Conservation (phyloP, 1,140 invertebrate genomes). For the Cotesia vestalis region DNA sequence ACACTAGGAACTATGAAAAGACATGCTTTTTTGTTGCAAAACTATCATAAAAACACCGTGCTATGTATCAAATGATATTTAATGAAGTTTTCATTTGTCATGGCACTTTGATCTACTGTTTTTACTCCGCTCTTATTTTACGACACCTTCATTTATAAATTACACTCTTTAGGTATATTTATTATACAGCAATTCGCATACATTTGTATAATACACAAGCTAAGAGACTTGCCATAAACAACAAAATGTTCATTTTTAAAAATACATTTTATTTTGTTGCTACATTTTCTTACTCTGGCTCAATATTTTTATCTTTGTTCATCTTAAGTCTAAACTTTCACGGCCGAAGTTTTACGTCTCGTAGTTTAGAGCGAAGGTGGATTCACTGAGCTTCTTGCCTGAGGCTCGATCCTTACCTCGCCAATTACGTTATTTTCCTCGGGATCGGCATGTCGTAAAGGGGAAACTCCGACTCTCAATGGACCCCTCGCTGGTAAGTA, state of each 20-base stretch:
- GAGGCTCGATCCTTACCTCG: background rate
- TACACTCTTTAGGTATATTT: slow-evolving; percentile 1
- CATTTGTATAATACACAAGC: no score
- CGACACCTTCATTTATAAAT: background rate
- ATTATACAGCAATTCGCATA: background rate
- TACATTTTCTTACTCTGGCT: no score
- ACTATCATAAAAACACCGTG: slow-evolving; percentile 12
- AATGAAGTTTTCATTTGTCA: slow-evolving; percentile 31
- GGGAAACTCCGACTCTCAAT: background rate
- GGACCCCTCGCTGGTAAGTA: background rate
- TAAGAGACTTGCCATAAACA: no score
- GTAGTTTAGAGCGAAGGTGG: background rate
- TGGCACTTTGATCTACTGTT: slow-evolving; percentile 14
- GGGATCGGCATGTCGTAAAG: slow-evolving; percentile 15
- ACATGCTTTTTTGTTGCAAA: slow-evolving; percentile 18
- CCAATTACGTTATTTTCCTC: slow-evolving; percentile 24
- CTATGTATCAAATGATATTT: slow-evolving; percentile 24
- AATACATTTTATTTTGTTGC: no score
- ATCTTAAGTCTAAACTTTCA: background rate
- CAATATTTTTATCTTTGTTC: background rate
- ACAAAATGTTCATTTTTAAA: no score
- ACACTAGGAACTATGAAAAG: slow-evolving; percentile 30
- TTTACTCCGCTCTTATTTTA: slow-evolving; percentile 1
- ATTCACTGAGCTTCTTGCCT: slow-evolving; percentile 15
- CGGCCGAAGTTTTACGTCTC: background rate